These are phyloP conservation scores for Scyliorhinus canicula DNA, from an alignment of 2,797 vertebrate genomes.

Conservation along the genomic window DNA sequence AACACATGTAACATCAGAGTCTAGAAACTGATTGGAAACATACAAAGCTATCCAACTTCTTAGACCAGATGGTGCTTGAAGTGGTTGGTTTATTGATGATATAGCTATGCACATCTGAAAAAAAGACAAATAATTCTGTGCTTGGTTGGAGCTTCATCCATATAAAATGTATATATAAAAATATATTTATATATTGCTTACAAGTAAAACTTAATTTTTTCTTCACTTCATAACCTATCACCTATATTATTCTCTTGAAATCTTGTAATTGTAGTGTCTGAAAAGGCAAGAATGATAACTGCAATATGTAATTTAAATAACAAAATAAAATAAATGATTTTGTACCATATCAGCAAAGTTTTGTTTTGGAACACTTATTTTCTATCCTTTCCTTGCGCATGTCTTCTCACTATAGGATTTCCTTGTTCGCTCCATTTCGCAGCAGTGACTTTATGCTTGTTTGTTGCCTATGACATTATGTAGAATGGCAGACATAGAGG, in stretches of 20 bases:
- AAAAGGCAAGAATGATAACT: not conserved
- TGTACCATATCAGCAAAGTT: not conserved
- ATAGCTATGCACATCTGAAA: not conserved
- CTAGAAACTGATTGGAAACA: not conserved
- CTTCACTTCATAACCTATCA: not conserved
- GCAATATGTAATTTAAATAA: not conserved
- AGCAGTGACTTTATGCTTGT: not conserved
- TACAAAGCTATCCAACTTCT: not conserved
- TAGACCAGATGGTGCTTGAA: constrained; percentile 11
- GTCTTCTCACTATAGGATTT: not conserved
- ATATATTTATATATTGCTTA: not conserved
- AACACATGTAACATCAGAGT: constrained; percentile 19
- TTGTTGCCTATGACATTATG: not conserved
- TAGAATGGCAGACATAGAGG: not conserved
- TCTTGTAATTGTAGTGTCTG: not conserved
- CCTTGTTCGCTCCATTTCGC: not conserved
- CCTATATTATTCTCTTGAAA: not conserved
- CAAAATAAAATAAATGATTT: not conserved
- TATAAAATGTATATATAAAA: not conserved
- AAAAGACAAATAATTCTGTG: not conserved
- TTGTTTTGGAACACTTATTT: not conserved
- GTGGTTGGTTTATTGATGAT: not conserved
- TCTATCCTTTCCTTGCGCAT: no score
- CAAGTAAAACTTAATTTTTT: not conserved
- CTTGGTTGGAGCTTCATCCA: not conserved